Conservation (phyloP, 2,888 invertebrate species). For the Elysia crispata region DNA sequence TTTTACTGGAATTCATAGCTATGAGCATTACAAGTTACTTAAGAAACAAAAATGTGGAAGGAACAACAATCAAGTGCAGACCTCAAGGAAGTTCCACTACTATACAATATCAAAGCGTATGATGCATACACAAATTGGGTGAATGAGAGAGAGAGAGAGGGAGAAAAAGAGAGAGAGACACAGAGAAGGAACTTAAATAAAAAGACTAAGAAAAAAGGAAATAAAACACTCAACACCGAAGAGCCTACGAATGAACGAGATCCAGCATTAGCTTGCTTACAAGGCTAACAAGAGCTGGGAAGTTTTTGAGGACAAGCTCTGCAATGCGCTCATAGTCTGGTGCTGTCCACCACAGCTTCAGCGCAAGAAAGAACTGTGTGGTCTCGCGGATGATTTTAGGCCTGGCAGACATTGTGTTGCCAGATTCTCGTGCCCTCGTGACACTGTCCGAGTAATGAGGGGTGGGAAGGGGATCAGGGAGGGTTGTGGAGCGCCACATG, state of each 20-base stretch:
- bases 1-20: too few relatives aligned
- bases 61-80: too few relatives aligned
- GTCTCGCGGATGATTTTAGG: conserved; percentile 55
- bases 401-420: conserved; percentile 52
- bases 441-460: conserved; percentile 53
- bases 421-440: conserved; percentile 51
- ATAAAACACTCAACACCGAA: too few relatives aligned
- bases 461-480: conserved; percentile 53
- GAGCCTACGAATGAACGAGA: too few relatives aligned
- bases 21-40: too few relatives aligned
- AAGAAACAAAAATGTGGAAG: too few relatives aligned
- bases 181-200: not conserved
- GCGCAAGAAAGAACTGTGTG: conserved; percentile 52
- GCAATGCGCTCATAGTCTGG: conserved; percentile 54
- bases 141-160: too few relatives aligned
- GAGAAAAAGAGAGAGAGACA: not conserved
- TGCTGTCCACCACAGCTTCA: conserved; percentile 54
- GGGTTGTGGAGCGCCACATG: conserved; percentile 54
- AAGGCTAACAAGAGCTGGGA: conserved; percentile 51
- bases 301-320: conserved; percentile 53
- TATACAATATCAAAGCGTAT: too few relatives aligned
- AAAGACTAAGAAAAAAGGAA: too few relatives aligned
- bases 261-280: conserved; percentile 38
- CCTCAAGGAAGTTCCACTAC: too few relatives aligned
- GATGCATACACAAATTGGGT: too few relatives aligned